Percentiles rank a stretch among this genome's conserved stretches.
Evolutionary conservation across 1,140 invertebrate species (phyloP).

Genomic region (Lepidostoma basale): DNA sequence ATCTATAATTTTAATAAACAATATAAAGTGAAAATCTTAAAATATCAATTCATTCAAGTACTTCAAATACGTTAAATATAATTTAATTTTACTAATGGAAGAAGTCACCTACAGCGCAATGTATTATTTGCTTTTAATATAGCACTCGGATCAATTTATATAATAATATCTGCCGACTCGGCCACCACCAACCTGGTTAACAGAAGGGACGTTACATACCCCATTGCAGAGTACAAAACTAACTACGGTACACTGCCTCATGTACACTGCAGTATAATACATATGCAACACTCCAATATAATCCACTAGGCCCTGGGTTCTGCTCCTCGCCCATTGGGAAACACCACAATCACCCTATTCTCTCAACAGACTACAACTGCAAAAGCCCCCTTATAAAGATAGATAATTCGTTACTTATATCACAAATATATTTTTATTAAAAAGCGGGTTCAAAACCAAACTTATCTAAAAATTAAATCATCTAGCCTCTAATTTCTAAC

Average conservation of each 20-base stretch:
- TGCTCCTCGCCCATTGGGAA: neutral
- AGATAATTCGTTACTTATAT: too few species aligned
- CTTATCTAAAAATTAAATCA: too few species aligned
- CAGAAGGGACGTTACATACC: too few species aligned
- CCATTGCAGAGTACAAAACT: neutral
- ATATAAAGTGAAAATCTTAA: conserved; percentile 8
- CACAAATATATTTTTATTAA: too few species aligned
- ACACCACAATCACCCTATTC: too few species aligned
- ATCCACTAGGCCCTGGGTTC: neutral
- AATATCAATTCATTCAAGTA: conserved; percentile 11
- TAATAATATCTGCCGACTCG: too few species aligned
- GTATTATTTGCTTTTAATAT: conserved; percentile 9
- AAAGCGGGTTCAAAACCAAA: too few species aligned
- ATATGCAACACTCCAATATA: neutral
- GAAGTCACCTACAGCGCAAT: conserved; percentile 2
- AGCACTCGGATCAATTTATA: neutral
- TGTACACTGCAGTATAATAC: neutral
- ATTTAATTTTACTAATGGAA: conserved; percentile 20
- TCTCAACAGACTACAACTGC: too few species aligned
- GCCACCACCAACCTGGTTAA: too few species aligned
- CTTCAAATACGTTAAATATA: neutral
- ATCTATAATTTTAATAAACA: too few species aligned
- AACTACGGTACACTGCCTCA: neutral
- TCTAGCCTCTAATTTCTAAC: too few species aligned
- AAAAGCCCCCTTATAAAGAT: too few species aligned